Evolutionary conservation across 2,113 vertebrate genomes (phyloP).

Genomic region (Alectura lathami): DNA sequence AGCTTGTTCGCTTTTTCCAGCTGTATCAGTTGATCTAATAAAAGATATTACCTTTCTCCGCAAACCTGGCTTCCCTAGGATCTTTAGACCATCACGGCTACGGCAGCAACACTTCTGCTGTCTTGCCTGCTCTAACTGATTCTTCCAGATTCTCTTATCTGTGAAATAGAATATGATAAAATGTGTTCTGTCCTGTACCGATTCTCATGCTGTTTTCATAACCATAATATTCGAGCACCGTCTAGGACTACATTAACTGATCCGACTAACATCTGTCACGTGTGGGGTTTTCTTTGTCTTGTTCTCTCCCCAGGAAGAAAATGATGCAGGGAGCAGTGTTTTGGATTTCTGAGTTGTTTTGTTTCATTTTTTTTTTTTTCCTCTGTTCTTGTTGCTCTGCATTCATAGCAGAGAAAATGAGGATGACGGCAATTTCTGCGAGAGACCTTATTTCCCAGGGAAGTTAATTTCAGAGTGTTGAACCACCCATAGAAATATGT

Average conservation of each 20-base stretch:
- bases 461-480: slow-evolving; percentile 17
- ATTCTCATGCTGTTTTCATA: not conserved
- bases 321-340: not conserved
- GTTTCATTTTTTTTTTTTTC: not conserved
- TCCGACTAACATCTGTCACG: not conserved
- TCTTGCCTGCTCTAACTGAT: not conserved
- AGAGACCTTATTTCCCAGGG: slow-evolving; percentile 5
- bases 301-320: not conserved
- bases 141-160: slow-evolving; percentile 29
- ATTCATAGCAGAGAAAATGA: not conserved
- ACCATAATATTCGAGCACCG: not conserved
- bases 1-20: slow-evolving; percentile 40
- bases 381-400: not conserved
- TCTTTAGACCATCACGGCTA: not conserved
- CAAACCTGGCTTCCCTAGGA: slow-evolving; percentile 12
- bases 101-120: not conserved
- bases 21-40: slow-evolving; percentile 50
- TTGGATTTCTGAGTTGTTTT: not conserved
- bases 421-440: not conserved
- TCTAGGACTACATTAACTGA: not conserved
- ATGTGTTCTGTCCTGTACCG: not conserved
- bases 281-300: not conserved
- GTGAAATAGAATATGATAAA: slow-evolving; percentile 10
- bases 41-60: slow-evolving; percentile 38
- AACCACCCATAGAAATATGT: not conserved